Conservation (phyloP, 2,113 vertebrate genomes). For the Apaloderma vittatum region DNA sequence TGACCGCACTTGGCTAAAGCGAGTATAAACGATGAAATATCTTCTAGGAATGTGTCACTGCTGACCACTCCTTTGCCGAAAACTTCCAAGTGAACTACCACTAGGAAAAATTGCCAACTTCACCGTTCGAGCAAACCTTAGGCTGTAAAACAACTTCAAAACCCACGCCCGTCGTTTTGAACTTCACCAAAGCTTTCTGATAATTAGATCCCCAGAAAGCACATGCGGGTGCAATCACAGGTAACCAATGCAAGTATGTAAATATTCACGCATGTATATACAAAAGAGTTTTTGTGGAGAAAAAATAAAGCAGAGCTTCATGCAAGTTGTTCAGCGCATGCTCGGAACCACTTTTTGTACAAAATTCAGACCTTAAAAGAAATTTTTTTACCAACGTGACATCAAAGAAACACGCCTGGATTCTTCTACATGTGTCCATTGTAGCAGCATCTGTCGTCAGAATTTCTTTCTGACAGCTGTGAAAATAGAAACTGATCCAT, state of each 20-base stretch:
- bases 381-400: background rate
- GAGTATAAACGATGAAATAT: background rate
- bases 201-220: background rate
- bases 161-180: background rate
- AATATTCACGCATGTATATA: background rate
- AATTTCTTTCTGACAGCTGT: background rate
- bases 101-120: background rate
- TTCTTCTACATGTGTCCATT: fast-evolving
- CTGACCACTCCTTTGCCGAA: background rate
- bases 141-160: background rate
- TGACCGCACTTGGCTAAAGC: background rate
- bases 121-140: background rate
- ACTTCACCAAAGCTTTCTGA: background rate
- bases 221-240: background rate
- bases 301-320: background rate
- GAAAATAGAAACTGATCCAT: background rate
- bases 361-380: background rate
- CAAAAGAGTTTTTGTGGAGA: background rate
- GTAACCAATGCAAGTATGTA: background rate
- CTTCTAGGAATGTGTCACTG: background rate
- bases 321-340: background rate
- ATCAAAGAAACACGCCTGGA: background rate
- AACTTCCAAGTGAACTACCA: background rate
- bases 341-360: fast-evolving
- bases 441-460: background rate